Conservation (phyloP, 2,888 invertebrate genomes). For the Pachydiplax longipennis region DNA sequence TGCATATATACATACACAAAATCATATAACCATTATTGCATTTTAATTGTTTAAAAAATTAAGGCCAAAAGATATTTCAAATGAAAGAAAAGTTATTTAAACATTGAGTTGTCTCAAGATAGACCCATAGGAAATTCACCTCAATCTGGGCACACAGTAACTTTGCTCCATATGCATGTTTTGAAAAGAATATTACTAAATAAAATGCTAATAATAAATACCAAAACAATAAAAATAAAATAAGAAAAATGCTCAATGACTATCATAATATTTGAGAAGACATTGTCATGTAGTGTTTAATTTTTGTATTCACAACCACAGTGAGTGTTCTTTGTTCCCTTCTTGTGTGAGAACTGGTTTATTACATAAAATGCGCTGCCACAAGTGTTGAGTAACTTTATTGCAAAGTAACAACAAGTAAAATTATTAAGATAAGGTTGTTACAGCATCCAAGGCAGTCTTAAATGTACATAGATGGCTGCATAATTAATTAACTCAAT, state of each 20-base stretch:
- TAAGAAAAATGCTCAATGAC: slow-evolving; percentile 43
- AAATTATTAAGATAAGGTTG: slow-evolving; percentile 36
- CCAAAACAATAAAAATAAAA: slow-evolving; percentile 25
- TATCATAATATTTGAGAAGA: slow-evolving; percentile 43
- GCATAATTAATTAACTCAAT: slow-evolving; percentile 42
- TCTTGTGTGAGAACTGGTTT: slow-evolving; percentile 38
- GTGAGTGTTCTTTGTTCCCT: slow-evolving; percentile 43
- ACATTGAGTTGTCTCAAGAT: slow-evolving; percentile 32
- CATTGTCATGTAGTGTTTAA: slow-evolving; percentile 34
- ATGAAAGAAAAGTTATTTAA: slow-evolving; percentile 1
- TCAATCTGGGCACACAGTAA: slow-evolving; percentile 38
- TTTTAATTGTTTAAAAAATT: slow-evolving; percentile 32
- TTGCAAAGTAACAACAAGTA: slow-evolving; percentile 32
- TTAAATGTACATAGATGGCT: slow-evolving; percentile 40
- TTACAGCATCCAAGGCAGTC: slow-evolving; percentile 32
- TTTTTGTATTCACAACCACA: slow-evolving; percentile 43
- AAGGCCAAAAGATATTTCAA: slow-evolving; percentile 18
- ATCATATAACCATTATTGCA: slow-evolving; percentile 6
- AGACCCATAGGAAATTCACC: slow-evolving; percentile 38
- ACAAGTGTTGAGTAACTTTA: slow-evolving; percentile 42
- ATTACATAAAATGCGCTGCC: slow-evolving; percentile 41
- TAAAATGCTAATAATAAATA: slow-evolving; percentile 28
- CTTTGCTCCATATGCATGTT: slow-evolving; percentile 41
- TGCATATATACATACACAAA: slow-evolving; percentile 45
- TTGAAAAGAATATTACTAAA: slow-evolving; percentile 41